Evolutionary conservation across 35 echinoderm and acorn worm genomes (phyloP).

Genomic region (Acanthaster planci): DNA sequence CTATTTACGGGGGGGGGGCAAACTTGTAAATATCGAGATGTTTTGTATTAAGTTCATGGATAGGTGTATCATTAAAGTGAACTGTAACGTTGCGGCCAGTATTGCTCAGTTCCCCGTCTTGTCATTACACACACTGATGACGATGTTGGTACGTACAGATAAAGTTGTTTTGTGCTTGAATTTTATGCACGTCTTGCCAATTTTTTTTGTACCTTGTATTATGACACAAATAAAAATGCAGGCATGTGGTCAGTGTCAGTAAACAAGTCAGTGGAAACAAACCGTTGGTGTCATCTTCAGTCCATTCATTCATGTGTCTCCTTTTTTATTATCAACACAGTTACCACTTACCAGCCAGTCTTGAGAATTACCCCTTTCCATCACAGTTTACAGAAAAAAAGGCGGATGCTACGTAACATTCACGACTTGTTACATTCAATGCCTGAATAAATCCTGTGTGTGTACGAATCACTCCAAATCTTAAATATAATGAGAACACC

Average conservation of each 20-base stretch:
- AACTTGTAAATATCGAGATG: not conserved
- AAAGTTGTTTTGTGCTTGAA: not conserved
- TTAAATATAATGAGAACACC: no score
- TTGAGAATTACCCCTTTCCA: no score
- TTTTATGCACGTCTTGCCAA: slow-evolving; percentile 28
- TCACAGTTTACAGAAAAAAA: no score
- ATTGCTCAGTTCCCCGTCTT: not conserved
- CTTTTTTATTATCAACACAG: no score
- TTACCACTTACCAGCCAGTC: no score
- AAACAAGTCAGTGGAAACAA: slow-evolving; percentile 23
- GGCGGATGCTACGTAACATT: no score
- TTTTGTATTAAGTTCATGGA: not conserved
- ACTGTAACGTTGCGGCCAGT: slow-evolving; percentile 14
- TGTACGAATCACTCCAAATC: no score
- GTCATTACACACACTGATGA: not conserved
- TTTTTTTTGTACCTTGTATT: slow-evolving; percentile 6
- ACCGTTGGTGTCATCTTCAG: not conserved
- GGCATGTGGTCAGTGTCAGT: slow-evolving; percentile 17
- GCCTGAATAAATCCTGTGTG: no score
- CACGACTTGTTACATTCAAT: no score
- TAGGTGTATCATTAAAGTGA: not conserved
- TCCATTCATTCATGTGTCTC: not conserved
- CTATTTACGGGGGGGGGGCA: not conserved
- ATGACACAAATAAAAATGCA: slow-evolving; percentile 2
- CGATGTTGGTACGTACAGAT: not conserved